Evolutionary conservation across 2,888 invertebrate genomes (phyloP).

Genomic region (Drosophila anceps): DNA sequence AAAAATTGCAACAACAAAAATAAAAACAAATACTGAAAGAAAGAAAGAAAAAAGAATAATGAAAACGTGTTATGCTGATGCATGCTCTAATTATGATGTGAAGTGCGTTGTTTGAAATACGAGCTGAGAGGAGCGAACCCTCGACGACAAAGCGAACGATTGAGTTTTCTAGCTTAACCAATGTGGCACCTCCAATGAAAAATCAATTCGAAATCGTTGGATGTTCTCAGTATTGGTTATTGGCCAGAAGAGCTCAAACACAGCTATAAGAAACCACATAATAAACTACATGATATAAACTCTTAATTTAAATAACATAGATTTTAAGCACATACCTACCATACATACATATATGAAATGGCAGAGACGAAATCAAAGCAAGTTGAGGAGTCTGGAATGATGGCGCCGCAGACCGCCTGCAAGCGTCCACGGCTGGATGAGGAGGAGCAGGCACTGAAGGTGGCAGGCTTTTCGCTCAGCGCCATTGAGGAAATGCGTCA

Average conservation of each 20-base stretch:
- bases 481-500: constrained; percentile 83
- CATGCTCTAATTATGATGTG: constrained; percentile 59
- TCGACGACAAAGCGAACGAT: constrained; percentile 17
- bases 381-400: neutral
- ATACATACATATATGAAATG: constrained; percentile 26
- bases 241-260: constrained; percentile 81
- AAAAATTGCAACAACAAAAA: constrained; percentile 39
- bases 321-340: constrained; percentile 18
- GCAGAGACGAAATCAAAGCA: constrained; percentile 13
- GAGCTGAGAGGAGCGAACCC: constrained; percentile 9
- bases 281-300: neutral
- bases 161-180: constrained; percentile 84
- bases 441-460: constrained; percentile 73
- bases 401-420: neutral
- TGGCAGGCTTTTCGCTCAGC: constrained; percentile 83
- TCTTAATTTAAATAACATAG: constrained; percentile 26
- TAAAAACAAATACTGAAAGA: constrained; percentile 1
- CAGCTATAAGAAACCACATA: constrained; percentile 62
- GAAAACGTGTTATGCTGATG: constrained; percentile 49
- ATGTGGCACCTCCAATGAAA: constrained; percentile 85
- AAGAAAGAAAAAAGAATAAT: neutral
- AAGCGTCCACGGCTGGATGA: constrained; percentile 63
- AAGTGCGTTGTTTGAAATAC: constrained; percentile 45
- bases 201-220: constrained; percentile 84
- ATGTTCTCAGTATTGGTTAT: constrained; percentile 86